Evolutionary conservation across 2,888 invertebrate species (phyloP), one percentile per base, ranked within the genome.

Genomic region (Sarcophaga carnaria): DNA sequence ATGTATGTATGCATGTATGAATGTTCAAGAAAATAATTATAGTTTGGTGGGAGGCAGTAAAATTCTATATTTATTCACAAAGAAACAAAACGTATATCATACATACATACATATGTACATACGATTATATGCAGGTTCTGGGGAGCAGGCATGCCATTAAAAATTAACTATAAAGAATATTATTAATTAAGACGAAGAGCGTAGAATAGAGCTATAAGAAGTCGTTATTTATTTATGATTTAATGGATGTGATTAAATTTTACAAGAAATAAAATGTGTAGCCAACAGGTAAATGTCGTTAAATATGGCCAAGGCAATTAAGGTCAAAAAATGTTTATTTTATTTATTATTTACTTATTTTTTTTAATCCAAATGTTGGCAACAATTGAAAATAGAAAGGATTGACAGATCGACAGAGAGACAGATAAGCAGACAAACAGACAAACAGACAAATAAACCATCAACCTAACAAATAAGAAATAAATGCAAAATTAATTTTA

Each of bases 1-100:
- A 49, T 14, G 6, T 49, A 49, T 14, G 14, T 4, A 49, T 49
- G 17, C 17, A 64, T 54, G 20, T 79, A 62, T 78, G 66, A 69
- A 54, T 78, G 70, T 79, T 64, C 17, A 54, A 17, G 74, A 79
- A 72, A 76, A 82, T 72, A 86, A 82, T 79, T 85, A 79, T 75
- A 79, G 74, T 74, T 82, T 62, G 80, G 37, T 59, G 67, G 69
- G 37, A 75, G 78, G 79, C 71, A 69, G 76, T 82, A 82, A 82
- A 86, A 71, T 82, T 74, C 20, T 64, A 10, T 8, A 37, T 37
- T 37, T 37, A 37, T 37, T 37, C 2, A 2, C 8, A 37, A 37
- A 10, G 2, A 78, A 81, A 81, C 78, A 54, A 85, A 81, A 47
- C 54, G 69, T 72, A 49, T 64, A 49, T 71, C n/a, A 54, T 11